These are phyloP conservation scores for Harpalus rufipes DNA, from an alignment of 2,888 invertebrate species.

Conservation along the genomic window DNA sequence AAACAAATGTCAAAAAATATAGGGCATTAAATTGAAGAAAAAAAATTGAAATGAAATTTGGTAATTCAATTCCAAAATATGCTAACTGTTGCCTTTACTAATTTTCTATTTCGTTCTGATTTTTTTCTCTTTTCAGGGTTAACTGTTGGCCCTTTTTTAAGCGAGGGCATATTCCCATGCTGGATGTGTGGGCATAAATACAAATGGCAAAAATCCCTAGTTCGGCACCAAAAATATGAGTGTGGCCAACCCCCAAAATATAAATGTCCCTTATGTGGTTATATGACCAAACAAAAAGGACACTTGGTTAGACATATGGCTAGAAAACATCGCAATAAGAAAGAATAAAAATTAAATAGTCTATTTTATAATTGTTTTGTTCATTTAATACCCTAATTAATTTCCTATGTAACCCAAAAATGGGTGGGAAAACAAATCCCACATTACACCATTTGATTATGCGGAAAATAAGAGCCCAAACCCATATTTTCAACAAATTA, in stretches of 20 bases:
- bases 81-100: too few species aligned
- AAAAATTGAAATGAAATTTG: too few species aligned
- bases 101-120: background rate
- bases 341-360: constrained; percentile 2
- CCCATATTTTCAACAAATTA: too few species aligned
- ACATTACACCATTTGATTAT: too few species aligned
- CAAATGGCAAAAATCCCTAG: constrained; percentile 68
- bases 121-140: background rate
- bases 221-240: constrained; percentile 75
- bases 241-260: constrained; percentile 77
- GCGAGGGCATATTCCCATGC: background rate
- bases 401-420: too few species aligned
- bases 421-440: too few species aligned
- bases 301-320: constrained; percentile 76
- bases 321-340: constrained; percentile 39
- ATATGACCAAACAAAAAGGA: constrained; percentile 82
- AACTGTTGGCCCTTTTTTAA: background rate
- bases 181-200: constrained; percentile 51
- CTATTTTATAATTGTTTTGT: background rate
- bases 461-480: too few species aligned
- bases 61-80: too few species aligned
- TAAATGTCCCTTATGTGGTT: constrained; percentile 87
- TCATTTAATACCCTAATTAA: background rate
- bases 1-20: too few species aligned
- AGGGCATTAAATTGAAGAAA: too few species aligned